A percentile compares a stretch with the other conserved stretches of the same genome.
These are phyloP conservation scores for Agrochola lota DNA, from an alignment of 2,888 invertebrate genomes.

Conservation along the genomic window DNA sequence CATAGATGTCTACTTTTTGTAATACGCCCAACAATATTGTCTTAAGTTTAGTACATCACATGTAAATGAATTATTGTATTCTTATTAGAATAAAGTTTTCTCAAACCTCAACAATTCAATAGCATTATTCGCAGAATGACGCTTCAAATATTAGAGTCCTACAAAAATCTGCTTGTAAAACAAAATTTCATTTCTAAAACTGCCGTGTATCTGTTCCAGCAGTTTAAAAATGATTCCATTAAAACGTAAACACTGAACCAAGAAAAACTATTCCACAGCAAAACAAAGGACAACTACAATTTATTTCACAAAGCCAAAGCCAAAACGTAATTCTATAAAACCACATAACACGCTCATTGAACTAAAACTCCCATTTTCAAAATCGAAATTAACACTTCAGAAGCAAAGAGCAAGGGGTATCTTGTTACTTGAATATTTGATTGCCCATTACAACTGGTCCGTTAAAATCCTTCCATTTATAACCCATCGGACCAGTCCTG, in stretches of 20 bases:
- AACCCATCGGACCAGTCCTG: slow-evolving; percentile 44
- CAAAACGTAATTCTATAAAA: slow-evolving; percentile 12
- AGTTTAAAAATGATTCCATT: neutral
- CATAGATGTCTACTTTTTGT: no score
- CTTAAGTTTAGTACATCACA: no score
- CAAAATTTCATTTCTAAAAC: neutral
- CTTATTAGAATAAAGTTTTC: no score
- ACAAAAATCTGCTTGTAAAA: neutral
- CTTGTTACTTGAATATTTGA: slow-evolving; percentile 61
- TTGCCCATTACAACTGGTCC: slow-evolving; percentile 47
- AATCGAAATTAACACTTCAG: slow-evolving; percentile 51
- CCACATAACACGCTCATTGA: slow-evolving; percentile 38
- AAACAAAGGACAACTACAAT: neutral
- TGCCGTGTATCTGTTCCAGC: neutral
- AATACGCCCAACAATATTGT: no score
- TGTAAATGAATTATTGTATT: no score
- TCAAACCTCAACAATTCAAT: neutral
- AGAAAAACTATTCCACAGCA: neutral
- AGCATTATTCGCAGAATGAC: neutral
- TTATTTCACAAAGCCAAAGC: neutral
- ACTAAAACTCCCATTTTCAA: slow-evolving; percentile 40
- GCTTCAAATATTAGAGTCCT: neutral
- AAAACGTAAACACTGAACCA: neutral
- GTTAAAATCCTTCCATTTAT: slow-evolving; percentile 57
- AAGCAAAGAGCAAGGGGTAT: slow-evolving; percentile 53